Evolutionary conservation across 2,797 vertebrate species (phyloP), one percentile per base, ranked within the genome.

Genomic region (Sparus aurata): DNA sequence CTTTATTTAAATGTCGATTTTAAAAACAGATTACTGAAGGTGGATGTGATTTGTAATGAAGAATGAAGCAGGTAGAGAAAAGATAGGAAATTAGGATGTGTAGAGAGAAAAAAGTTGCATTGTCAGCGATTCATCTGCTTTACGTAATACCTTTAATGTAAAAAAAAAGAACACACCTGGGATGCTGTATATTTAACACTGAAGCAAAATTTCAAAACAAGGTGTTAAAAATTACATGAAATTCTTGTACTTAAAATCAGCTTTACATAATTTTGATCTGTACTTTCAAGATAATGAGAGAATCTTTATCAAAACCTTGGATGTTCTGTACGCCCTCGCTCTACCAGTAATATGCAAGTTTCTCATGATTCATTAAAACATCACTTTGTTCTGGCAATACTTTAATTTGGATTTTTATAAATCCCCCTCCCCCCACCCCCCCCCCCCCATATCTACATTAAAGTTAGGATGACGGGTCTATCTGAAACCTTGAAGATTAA

Each of bases 231-330:
- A 72, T 75, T 68, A 43, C 41, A 70, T 83, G 12, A 15, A 54
- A 69, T 76, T 73, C 22, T 20, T 22, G 41, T 60, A 25, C 53
- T 82, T 79, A 30, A 62, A 79, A 57, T 70, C 58, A 57, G 65
- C 46, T 82, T 84, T 70, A 57, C 67, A 77, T 70, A 76, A 72
- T 83, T 72, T 55, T 54, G 38, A 38, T 62, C 15, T 30, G 55
- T 4, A 49, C 34, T 64, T 64, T 34, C 50, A 49, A 63, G 47
- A 41, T 69, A 27, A 59, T 41, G 69, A 63, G 76, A 82, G 27
- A 59, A 78, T 41, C 50, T 17, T 82, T 70, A 68, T 73, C 27
- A 61, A 46, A 74, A 67, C 71, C 69, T 72, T 76, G 79, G 45
- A 77, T 79, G 43, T 55, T 59, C 46, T 30, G 17, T 7, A 17